Conservation (phyloP, 2,888 invertebrate genomes). For the Drosophila nigritarsus region DNA sequence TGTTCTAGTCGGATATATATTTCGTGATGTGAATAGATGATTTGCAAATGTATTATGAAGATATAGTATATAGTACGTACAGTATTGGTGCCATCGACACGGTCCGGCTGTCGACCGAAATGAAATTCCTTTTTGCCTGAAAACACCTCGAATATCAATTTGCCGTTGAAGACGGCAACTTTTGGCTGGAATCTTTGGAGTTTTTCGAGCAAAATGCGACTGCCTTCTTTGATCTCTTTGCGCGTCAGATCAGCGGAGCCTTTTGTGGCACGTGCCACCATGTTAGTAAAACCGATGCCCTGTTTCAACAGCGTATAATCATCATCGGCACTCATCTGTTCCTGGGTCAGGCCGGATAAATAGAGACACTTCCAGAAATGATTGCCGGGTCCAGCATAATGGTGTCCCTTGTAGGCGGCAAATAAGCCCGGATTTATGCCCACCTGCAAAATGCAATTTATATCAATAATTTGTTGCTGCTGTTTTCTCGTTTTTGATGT, state of each 20-base stretch:
- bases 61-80: slow-evolving; percentile 87
- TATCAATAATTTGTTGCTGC: not conserved
- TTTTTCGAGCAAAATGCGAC: slow-evolving; percentile 94
- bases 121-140: slow-evolving; percentile 98
- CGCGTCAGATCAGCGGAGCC: slow-evolving; percentile 97
- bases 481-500: not conserved
- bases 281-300: slow-evolving; percentile 99
- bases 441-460: slow-evolving; percentile 88
- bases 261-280: slow-evolving; percentile 97
- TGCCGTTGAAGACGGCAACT: slow-evolving; percentile 99
- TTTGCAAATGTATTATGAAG: not conserved
- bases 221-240: slow-evolving; percentile 97
- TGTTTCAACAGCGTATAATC: slow-evolving; percentile 96
- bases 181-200: slow-evolving; percentile 96
- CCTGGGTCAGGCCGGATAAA: slow-evolving; percentile 96
- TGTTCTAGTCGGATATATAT: too few relatives aligned
- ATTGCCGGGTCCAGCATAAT: slow-evolving; percentile 99
- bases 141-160: slow-evolving; percentile 98
- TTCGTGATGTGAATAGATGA: too few relatives aligned
- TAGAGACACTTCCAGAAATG: slow-evolving; percentile 99
- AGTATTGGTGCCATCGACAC: slow-evolving; percentile 96
- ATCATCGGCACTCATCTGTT: slow-evolving; percentile 98
- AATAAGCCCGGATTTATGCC: slow-evolving; percentile 99
- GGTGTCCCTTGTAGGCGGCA: slow-evolving; percentile 99
- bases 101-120: slow-evolving; percentile 97